These are phyloP conservation scores for Emmelina monodactyla DNA, from an alignment of 2,888 invertebrate genomes.

Conservation along the genomic window DNA sequence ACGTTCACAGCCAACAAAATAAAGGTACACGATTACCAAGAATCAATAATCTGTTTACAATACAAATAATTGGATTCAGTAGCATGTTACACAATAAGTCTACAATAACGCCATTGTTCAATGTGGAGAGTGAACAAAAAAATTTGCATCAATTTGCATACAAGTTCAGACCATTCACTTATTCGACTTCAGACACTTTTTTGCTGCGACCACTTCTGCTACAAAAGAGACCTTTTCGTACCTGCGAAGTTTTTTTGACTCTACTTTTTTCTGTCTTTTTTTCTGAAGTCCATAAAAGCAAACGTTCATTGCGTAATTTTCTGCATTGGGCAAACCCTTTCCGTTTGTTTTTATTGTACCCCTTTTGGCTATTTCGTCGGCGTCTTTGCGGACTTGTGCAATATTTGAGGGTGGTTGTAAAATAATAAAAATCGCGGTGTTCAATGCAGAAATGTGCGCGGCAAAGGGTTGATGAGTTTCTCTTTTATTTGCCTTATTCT, in stretches of 20 bases:
- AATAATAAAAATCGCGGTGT: slow-evolving; percentile 60
- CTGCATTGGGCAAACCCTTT: slow-evolving; percentile 63
- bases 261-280: too few species aligned
- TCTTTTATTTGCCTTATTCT: slow-evolving; percentile 34
- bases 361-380: slow-evolving; percentile 44
- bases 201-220: slow-evolving; percentile 20
- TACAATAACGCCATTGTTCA: slow-evolving; percentile 30
- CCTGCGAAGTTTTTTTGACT: slow-evolving; percentile 54
- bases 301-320: slow-evolving; percentile 56
- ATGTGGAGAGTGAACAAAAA: slow-evolving; percentile 31
- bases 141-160: slow-evolving; percentile 55
- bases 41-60: slow-evolving; percentile 35
- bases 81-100: slow-evolving; percentile 24
- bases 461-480: slow-evolving; percentile 55
- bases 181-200: slow-evolving; percentile 28
- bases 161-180: slow-evolving; percentile 31
- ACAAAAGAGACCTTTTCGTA: slow-evolving; percentile 40
- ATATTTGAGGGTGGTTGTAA: slow-evolving; percentile 44
- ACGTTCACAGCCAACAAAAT: not conserved
- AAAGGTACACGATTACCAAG: not conserved
- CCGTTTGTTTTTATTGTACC: slow-evolving; percentile 59
- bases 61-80: slow-evolving; percentile 38
- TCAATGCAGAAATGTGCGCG: slow-evolving; percentile 48
- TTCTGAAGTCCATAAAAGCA: slow-evolving; percentile 36
- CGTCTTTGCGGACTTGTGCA: slow-evolving; percentile 56